These are phyloP conservation scores for Leptobrachium leishanense DNA, from an alignment of 2,113 vertebrate species.

Conservation along the genomic window DNA sequence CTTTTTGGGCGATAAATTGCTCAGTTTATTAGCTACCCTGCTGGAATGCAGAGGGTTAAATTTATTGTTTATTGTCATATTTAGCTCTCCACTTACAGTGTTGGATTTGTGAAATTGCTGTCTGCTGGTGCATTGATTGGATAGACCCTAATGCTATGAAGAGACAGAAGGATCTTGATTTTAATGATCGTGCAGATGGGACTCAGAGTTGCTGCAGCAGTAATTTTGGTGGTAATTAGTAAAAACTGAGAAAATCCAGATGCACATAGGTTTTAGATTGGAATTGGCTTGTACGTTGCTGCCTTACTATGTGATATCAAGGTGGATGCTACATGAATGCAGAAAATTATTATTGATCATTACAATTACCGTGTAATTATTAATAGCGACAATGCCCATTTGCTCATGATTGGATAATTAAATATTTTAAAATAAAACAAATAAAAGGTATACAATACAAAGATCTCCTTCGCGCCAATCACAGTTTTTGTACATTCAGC, in stretches of 20 bases:
- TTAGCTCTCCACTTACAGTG: not conserved
- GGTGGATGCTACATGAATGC: not conserved
- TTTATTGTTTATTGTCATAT: not conserved
- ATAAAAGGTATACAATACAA: too few species aligned
- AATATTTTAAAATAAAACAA: not conserved
- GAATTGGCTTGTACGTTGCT: not conserved
- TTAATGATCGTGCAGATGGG: conserved; percentile 1
- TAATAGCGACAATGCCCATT: not conserved
- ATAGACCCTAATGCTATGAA: not conserved
- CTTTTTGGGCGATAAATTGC: too few species aligned
- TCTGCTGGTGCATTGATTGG: conserved; percentile 4
- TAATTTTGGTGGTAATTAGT: conserved; percentile 1
- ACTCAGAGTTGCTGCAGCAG: not conserved
- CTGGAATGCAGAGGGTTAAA: not conserved
- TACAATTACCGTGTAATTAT: not conserved
- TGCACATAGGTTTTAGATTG: not conserved
- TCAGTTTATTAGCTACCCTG: not conserved
- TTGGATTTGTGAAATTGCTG: not conserved
- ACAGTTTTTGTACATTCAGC: too few species aligned
- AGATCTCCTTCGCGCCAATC: too few species aligned
- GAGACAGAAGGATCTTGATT: conserved; percentile 1
- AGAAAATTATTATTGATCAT: not conserved
- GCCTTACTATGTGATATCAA: not conserved
- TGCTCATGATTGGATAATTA: not conserved
- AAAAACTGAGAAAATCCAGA: not conserved